Conservation (phyloP, 2,888 invertebrate genomes). For the Carterocephalus palaemon region DNA sequence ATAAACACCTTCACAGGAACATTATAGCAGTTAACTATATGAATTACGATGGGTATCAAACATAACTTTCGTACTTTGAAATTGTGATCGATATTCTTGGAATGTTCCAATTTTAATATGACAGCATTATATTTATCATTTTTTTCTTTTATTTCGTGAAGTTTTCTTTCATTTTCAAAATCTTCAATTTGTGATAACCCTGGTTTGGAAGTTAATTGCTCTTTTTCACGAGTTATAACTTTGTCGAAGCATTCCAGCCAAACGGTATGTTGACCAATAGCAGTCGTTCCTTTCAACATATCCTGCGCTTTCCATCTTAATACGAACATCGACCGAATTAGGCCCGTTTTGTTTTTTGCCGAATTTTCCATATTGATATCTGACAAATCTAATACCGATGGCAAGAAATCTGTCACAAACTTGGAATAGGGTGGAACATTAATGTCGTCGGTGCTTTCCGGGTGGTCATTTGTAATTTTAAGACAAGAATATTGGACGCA, state of each 20-base stretch:
- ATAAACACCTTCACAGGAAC: slow-evolving; percentile 79
- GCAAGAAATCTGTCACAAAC: slow-evolving; percentile 50
- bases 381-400: slow-evolving; percentile 30
- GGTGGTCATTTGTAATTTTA: slow-evolving; percentile 48
- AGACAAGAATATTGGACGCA: slow-evolving; percentile 54
- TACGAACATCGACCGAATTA: slow-evolving; percentile 69
- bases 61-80: slow-evolving; percentile 81
- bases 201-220: slow-evolving; percentile 48
- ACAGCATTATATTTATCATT: slow-evolving; percentile 72
- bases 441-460: slow-evolving; percentile 44
- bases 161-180: slow-evolving; percentile 43
- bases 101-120: slow-evolving; percentile 79
- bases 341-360: slow-evolving; percentile 40
- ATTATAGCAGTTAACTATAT: slow-evolving; percentile 83
- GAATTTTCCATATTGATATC: slow-evolving; percentile 33
- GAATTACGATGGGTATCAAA: slow-evolving; percentile 82
- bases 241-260: slow-evolving; percentile 80
- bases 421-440: slow-evolving; percentile 52
- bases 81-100: slow-evolving; percentile 79
- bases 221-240: slow-evolving; percentile 66
- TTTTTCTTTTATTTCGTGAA: slow-evolving; percentile 46
- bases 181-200: slow-evolving; percentile 62
- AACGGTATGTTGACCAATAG: slow-evolving; percentile 84
- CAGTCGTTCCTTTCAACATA: slow-evolving; percentile 73
- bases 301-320: slow-evolving; percentile 79